Base-by-base conservation (phyloP, 2,888 invertebrate genomes). In the Trichacis sp. region DNA sequence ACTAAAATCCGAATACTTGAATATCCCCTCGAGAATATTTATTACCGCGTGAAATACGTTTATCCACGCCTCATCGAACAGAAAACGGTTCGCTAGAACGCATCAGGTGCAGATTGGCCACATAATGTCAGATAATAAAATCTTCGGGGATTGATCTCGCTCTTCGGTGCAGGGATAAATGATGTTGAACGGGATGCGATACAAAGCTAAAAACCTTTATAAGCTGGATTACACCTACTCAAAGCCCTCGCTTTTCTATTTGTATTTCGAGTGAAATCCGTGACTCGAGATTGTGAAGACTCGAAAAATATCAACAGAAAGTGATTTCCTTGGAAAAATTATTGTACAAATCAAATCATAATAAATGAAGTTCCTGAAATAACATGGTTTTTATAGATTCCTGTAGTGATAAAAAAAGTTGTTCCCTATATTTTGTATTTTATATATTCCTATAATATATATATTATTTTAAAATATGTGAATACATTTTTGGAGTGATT, bases 41-140 rank as follows among this genome's bases (percentile, higher is more conserved):
- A 52, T 53, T 52, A 61, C 58, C 57, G 47, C 45, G 64, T 53
- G 70, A 68, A 74, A 69, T 71, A 70, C 69, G 68, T 73, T 77
- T 74, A 74, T 70, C 72, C 72, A 67, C 61, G 73, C 74, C 75
- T 75, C 73, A 71, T 72, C 74, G 65, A 66, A 58, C 67, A 65
- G 57, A 52, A 64, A 69, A 45, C 58, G 40, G 46, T 40, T 49
- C 43, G 18, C 43, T 20, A 46, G 58, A 59, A 64, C 52, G 59
- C 69, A 71, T 73, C 70, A 71, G 70, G 76, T 75, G 73, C 72
- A 75, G 72, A 76, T 76, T 75, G 75, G 69, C 73, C 71, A 73
- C 75, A 77, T 74, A 76, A 76, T 70, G 68, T 65, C 30, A 18
- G 46, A 65, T 64, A 60, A 60, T 57, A 43, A 24, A 33, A 9